Conservation (phyloP, 1,140 invertebrate species). For the Bombus consobrinus region DNA sequence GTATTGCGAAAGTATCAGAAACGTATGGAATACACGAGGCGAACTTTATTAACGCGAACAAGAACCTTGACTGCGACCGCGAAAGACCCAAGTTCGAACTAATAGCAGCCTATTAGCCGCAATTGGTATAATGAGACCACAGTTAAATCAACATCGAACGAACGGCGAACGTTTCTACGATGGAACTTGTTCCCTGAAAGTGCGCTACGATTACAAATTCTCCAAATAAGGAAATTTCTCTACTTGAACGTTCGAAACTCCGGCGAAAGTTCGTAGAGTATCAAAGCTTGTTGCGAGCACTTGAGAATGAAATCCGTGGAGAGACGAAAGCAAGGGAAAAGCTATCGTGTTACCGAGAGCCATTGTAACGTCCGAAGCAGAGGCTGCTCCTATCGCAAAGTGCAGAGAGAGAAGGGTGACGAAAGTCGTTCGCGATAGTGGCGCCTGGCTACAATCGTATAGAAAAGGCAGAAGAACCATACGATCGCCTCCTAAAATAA, state of each 20-base stretch:
- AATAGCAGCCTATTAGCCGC: not conserved
- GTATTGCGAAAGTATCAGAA: no score
- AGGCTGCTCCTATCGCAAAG: not conserved
- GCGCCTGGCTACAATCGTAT: not conserved
- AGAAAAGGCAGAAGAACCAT: no score
- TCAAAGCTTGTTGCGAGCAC: not conserved
- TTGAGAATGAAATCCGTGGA: not conserved
- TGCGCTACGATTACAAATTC: not conserved
- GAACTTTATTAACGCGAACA: not conserved
- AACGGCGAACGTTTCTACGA: not conserved
- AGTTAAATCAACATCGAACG: not conserved
- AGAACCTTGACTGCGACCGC: slow-evolving; percentile 3
- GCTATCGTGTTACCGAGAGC: not conserved
- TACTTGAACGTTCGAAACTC: not conserved
- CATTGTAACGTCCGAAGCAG: not conserved
- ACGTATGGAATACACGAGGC: no score
- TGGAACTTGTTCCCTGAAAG: not conserved
- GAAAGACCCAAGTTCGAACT: not conserved
- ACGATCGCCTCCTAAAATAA: not conserved
- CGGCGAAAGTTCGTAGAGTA: not conserved
- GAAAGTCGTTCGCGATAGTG: not conserved
- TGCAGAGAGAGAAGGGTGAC: no score
- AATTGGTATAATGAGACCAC: not conserved
- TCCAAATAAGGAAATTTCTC: not conserved
- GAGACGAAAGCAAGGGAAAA: not conserved